phyloP scores from a whole-genome alignment of 1,140 invertebrate genomes.

The Diorhabda elongata region DNA sequence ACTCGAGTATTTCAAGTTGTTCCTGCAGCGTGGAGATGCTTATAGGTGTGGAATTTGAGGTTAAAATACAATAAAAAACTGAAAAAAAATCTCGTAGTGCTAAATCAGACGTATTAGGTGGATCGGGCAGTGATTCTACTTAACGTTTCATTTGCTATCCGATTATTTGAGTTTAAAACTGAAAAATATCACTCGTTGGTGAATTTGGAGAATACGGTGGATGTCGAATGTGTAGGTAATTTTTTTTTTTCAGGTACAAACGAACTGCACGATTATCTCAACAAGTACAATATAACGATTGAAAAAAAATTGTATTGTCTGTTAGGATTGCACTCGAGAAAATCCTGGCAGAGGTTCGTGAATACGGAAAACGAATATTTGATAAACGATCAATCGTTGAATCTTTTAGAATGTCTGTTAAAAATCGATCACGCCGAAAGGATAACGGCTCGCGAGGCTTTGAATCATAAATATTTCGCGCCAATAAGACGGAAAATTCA shows the following conservation, averaged over 20 bases:
- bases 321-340: conserved; percentile 94
- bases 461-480: conserved; percentile 96
- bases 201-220: too few species aligned
- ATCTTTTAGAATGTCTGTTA: conserved; percentile 95
- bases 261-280: conserved; percentile 96
- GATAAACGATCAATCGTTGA: conserved; percentile 93
- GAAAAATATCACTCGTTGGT: too few species aligned
- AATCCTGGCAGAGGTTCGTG: conserved; percentile 98
- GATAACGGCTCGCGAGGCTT: conserved; percentile 95
- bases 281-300: conserved; percentile 98
- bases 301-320: conserved; percentile 96
- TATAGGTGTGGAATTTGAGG: too few species aligned
- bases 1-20: too few species aligned
- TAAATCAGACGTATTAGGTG: too few species aligned
- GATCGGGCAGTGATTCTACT: too few species aligned
- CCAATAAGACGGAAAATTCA: conserved; percentile 21
- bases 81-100: too few species aligned
- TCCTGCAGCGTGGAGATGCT: too few species aligned
- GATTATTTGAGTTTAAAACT: too few species aligned
- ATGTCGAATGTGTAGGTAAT: neutral
- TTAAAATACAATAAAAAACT: too few species aligned
- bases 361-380: conserved; percentile 98
- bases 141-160: too few species aligned
- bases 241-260: conserved; percentile 61
- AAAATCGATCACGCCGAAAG: conserved; percentile 98